Evolutionary conservation across 2,888 invertebrate genomes (phyloP).

Genomic region (Gymnocheta viridis): DNA sequence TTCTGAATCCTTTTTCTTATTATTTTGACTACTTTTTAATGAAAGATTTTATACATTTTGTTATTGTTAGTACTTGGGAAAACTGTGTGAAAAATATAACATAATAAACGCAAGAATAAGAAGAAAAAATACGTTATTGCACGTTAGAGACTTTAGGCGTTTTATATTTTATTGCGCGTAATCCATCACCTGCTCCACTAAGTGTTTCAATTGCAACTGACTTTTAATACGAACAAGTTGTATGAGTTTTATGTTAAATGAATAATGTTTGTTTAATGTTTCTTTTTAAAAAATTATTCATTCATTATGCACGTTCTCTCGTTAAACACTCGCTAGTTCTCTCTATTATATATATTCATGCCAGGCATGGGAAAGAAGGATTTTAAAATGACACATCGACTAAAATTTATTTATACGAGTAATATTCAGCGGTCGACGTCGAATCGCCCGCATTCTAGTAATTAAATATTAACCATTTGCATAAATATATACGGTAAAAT

Average conservation of each 20-base stretch:
- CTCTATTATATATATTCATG: background rate
- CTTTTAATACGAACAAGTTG: conserved; percentile 15
- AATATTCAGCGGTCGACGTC: no score
- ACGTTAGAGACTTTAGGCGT: conserved; percentile 8
- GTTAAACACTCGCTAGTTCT: background rate
- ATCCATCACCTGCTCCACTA: conserved; percentile 54
- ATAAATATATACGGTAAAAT: no score
- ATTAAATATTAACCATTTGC: no score
- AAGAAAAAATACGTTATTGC: conserved; percentile 55
- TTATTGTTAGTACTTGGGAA: background rate
- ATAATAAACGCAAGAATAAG: conserved; percentile 31
- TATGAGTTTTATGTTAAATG: conserved; percentile 39
- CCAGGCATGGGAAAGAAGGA: background rate
- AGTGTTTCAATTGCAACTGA: conserved; percentile 60
- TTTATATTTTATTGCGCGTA: conserved; percentile 30
- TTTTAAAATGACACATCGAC: no score
- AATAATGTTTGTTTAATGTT: background rate
- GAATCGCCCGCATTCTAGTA: no score
- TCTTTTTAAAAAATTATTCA: background rate
- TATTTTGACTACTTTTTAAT: background rate
- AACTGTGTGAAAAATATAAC: background rate
- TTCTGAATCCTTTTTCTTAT: background rate
- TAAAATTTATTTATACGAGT: no score
- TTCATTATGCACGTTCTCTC: conserved; percentile 21
- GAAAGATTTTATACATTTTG: background rate